A percentile compares a stretch with the other conserved stretches of the same genome.
These are phyloP conservation scores for Yponomeuta cagnagella DNA, from an alignment of 2,888 invertebrate genomes.

Conservation along the genomic window DNA sequence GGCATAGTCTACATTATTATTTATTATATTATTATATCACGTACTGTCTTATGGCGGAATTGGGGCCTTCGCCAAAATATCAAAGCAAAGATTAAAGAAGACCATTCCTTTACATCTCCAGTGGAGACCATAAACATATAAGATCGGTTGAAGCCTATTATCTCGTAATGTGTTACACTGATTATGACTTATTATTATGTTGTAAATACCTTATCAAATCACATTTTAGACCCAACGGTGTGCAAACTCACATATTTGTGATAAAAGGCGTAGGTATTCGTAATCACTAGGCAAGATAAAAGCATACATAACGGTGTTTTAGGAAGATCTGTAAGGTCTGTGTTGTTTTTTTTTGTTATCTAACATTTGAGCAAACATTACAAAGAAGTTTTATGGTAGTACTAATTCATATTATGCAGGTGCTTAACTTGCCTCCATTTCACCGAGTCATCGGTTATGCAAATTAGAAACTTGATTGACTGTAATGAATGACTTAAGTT, in stretches of 20 bases:
- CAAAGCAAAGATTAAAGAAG: no score
- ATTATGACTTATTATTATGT: neutral
- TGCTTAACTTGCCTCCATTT: neutral
- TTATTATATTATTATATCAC: no score
- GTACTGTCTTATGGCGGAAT: no score
- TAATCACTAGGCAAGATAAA: slow-evolving; percentile 5
- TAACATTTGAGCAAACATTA: no score
- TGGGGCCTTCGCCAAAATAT: no score
- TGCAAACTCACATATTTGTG: neutral
- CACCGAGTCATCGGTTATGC: neutral
- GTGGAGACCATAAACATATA: neutral
- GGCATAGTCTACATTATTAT: no score
- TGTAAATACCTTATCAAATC: neutral
- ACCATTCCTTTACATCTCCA: neutral
- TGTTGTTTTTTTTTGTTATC: no score
- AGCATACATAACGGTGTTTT: neutral
- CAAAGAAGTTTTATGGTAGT: no score
- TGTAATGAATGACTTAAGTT: neutral
- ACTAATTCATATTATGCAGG: no score
- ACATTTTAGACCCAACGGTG: neutral
- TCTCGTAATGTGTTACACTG: neutral
- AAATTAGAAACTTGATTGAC: neutral
- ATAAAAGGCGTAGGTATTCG: neutral
- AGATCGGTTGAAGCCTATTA: neutral
- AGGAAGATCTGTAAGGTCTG: neutral